Evolutionary conservation across 2,797 vertebrate genomes (phyloP).

Genomic region (Champsocephalus gunnari): DNA sequence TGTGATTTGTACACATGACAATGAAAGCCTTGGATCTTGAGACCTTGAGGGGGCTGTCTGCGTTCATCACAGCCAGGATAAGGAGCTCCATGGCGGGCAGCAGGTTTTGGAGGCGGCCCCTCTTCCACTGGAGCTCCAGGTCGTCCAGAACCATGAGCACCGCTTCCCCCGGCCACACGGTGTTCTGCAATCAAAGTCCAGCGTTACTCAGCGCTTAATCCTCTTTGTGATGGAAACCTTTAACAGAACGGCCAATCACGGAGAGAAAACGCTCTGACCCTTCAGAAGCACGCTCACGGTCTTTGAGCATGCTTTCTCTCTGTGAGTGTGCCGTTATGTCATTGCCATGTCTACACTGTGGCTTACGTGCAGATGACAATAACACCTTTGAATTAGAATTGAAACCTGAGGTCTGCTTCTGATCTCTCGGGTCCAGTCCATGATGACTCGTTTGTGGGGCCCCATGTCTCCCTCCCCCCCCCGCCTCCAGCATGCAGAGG

Average conservation of each 20-base stretch:
- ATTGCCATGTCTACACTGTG: too few species aligned
- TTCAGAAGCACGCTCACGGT: too few species aligned
- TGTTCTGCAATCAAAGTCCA: slow-evolving; percentile 54
- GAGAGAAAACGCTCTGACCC: too few species aligned
- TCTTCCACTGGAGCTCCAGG: slow-evolving; percentile 87
- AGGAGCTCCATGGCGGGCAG: slow-evolving; percentile 83
- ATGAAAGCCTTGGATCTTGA: too few species aligned
- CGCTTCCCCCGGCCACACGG: slow-evolving; percentile 82
- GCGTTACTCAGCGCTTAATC: slow-evolving; percentile 45
- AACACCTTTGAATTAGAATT: too few species aligned
- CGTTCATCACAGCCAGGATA: slow-evolving; percentile 78
- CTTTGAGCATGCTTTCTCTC: too few species aligned
- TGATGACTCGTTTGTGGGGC: slow-evolving; percentile 78
- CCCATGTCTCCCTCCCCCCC: slow-evolving; percentile 82
- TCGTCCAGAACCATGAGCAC: slow-evolving; percentile 86
- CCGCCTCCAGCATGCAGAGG: slow-evolving; percentile 80
- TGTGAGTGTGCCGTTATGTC: too few species aligned
- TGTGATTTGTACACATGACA: too few species aligned
- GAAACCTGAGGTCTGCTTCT: slow-evolving; percentile 75
- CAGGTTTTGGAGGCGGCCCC: slow-evolving; percentile 80
- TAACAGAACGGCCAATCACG: too few species aligned
- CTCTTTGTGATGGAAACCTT: slow-evolving; percentile 33
- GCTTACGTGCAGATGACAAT: too few species aligned
- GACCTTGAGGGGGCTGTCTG: slow-evolving; percentile 78
- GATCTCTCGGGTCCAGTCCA: slow-evolving; percentile 83